These are phyloP conservation scores for Drosophila hydei DNA, from an alignment of 1,140 invertebrate genomes.

Conservation along the genomic window DNA sequence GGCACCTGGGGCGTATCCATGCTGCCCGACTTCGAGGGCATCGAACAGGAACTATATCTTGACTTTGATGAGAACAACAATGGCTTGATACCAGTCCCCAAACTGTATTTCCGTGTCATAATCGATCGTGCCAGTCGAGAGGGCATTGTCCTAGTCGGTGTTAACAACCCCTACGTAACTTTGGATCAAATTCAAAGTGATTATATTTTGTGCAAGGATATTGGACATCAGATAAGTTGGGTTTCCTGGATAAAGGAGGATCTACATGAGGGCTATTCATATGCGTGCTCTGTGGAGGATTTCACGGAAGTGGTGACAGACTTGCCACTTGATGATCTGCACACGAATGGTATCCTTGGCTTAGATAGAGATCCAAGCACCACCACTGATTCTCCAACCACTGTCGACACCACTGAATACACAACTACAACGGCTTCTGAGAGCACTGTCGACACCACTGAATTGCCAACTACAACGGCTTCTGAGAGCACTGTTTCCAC, in stretches of 20 bases:
- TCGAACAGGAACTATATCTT: conserved; percentile 85
- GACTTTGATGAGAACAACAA: conserved; percentile 83
- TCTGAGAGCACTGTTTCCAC: conserved; percentile 9
- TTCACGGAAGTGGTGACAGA: conserved; percentile 85
- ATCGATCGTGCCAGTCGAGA: conserved; percentile 84
- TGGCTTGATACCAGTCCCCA: conserved; percentile 85
- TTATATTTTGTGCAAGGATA: conserved; percentile 85
- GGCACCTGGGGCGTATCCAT: conserved; percentile 85
- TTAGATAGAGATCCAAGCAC: conserved; percentile 48
- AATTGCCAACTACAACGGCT: neutral
- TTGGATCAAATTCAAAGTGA: conserved; percentile 75
- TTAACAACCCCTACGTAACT: conserved; percentile 86
- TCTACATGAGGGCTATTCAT: conserved; percentile 86
- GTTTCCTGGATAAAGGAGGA: conserved; percentile 84
- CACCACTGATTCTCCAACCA: conserved; percentile 1
- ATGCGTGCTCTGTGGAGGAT: conserved; percentile 87
- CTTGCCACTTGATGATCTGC: conserved; percentile 68
- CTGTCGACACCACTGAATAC: neutral
- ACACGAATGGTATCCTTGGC: conserved; percentile 71
- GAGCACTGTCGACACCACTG: neutral
- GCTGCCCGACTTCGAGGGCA: conserved; percentile 84
- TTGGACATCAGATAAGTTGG: conserved; percentile 85
- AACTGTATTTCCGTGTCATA: conserved; percentile 86
- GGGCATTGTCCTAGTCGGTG: conserved; percentile 85
- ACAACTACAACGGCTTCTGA: neutral